Evolutionary conservation across 2,797 vertebrate species (phyloP).

Genomic region (Tauraco hartlaubi): DNA sequence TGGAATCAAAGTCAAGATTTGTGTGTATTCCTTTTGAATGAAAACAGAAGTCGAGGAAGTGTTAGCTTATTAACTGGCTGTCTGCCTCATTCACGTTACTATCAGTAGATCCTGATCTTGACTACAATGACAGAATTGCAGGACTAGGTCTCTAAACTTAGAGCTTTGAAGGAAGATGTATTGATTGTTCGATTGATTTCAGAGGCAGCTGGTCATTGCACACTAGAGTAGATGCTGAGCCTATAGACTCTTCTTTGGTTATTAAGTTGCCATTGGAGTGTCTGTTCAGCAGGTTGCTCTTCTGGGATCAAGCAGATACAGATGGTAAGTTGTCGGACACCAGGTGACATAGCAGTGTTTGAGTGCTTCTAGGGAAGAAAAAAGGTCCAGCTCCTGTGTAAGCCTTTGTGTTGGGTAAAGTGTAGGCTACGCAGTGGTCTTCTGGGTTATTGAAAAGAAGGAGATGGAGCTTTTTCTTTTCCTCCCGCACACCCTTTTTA

Average conservation of each 20-base stretch:
- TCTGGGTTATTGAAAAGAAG: neutral
- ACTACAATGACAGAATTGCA: neutral
- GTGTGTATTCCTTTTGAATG: neutral
- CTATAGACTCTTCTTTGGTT: neutral
- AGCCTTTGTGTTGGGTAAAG: neutral
- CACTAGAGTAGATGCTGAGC: neutral
- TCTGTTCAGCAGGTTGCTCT: neutral
- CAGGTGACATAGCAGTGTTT: neutral
- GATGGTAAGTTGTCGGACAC: neutral
- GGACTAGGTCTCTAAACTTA: neutral
- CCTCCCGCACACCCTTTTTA: neutral
- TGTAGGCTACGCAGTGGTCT: neutral
- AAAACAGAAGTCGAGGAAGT: slow-evolving; percentile 3
- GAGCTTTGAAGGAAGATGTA: neutral
- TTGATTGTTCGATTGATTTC: neutral
- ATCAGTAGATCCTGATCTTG: neutral
- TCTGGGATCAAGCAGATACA: neutral
- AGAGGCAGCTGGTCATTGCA: neutral
- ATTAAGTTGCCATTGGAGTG: neutral
- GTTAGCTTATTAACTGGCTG: neutral
- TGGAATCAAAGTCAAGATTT: slow-evolving; percentile 9
- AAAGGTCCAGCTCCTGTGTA: neutral
- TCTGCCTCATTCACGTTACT: neutral
- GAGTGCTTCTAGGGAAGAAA: neutral
- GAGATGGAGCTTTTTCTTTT: neutral